Evolutionary conservation across 2,113 vertebrate genomes (phyloP), one percentile per base, ranked within the genome.

Genomic region (Artemisiospiza belli): DNA sequence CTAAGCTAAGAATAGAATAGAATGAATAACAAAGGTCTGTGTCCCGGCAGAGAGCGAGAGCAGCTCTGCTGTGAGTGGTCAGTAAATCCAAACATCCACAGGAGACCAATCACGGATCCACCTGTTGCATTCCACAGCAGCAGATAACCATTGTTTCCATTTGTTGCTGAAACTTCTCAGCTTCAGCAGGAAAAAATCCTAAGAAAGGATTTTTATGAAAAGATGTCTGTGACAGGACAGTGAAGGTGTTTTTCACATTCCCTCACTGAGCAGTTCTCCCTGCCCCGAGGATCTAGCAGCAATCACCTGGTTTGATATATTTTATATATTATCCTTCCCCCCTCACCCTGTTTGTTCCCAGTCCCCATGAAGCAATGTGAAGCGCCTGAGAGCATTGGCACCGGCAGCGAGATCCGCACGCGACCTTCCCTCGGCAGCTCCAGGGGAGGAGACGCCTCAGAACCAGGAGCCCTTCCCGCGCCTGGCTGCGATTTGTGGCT

Each of bases 401-500:
- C 28, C 14, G 74, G 87, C 33, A 20, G 58, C 61, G 62, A n/a
- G 70, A 83, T 80, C 44, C 6, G 57, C 0, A 1, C 1, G 72
- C n/a, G 57, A 51, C 91, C 64, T 95, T 83, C 78, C 13, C 74
- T 92, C 7, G 22, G 89, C 92, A 77, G 70, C 87, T 92, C 69
- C 86, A 72, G 43, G 90, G 70, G 64, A 41, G 83, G 27, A 52
- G 43, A 90, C 35, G 28, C 52, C 85, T n/a, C 68, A 25, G 75
- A 68, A 55, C n/a, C 64, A 19, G 79, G 68, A 95, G 79, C 73
- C 75, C 69, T 90, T 57, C 5, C 79, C 20, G 2, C 52, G 87
- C 69, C 91, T 63, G 69, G 64, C 51, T 83, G 44, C 84, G 89
- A 91, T 95, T 66, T 87, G 82, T 58, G 82, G 82, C 87, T 72